Evolutionary conservation across 2,888 invertebrate species (phyloP), one percentile per base, ranked within the genome.

Genomic region (Clanis bilineata): DNA sequence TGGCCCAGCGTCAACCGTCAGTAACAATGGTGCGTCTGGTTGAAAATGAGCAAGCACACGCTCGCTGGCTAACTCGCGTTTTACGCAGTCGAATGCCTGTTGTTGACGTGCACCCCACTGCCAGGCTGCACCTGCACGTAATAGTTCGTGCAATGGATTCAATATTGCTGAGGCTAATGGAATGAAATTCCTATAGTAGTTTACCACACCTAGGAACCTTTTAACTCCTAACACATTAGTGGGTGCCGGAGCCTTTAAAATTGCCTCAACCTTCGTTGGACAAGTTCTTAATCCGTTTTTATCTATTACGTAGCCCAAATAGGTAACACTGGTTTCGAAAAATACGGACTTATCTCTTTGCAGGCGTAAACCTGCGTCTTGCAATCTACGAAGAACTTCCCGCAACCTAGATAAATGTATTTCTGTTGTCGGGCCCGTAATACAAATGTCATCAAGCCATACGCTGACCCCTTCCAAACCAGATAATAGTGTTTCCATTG

Each of bases 1-100:
- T 2, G 62, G 62, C 9, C 60, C 43, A 18, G 64, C 64, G 57
- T 62, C 64, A 1, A 59, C 60, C 1, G 60, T 38, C 5, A 64
- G 22, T n/a, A 60, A 39, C 0, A 64, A 44, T 39, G 21, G 60
- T n/a, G 60, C 51, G 6, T 25, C 25, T 3, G 25, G 25, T 6
- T 25, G 25, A 6, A 25, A 25, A 25, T 25, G 25, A 6, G 25
- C 25, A 3, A 25, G 25, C 25, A 25, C 25, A 6, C 25, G 25
- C 25, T 25, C 25, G 25, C 25, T 25, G 6, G 25, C 25, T 6
- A 25, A 6, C 25, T 25, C 25, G 25, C 25, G 25, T 25, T 25
- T 25, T 25, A 25, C 25, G 25, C 25, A 25, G 3, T 25, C 25
- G 6, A 25, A 25, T 25, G 25, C 25, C 6, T 25, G 3, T 6